Percentiles rank a stretch among this genome's conserved stretches.
phyloP scores from a whole-genome alignment of 2,113 vertebrate genomes.

The Prionailurus bengalensis region DNA sequence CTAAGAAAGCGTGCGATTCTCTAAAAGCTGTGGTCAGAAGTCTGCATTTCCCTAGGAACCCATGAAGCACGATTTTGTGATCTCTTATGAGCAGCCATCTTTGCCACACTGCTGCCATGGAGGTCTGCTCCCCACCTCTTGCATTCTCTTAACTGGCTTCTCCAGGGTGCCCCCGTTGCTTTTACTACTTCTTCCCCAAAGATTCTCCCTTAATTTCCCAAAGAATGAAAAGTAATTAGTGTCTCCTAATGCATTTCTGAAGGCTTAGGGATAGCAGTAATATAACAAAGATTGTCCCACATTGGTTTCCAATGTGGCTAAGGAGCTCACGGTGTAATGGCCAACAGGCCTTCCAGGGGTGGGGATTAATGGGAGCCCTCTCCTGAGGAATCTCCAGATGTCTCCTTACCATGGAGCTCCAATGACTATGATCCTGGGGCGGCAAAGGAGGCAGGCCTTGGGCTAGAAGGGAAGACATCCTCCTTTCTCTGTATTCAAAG shows the following conservation, averaged over 20 bases:
- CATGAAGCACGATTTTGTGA: not conserved
- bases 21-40: not conserved
- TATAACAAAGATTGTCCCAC: not conserved
- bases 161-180: not conserved
- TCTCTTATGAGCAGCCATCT: not conserved
- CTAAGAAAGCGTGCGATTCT: not conserved
- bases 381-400: not conserved
- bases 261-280: not conserved
- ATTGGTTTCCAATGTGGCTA: not conserved
- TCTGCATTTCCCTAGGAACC: not conserved
- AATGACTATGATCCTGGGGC: not conserved
- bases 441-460: not conserved
- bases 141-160: not conserved
- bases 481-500: not conserved
- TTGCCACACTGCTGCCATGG: not conserved
- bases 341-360: not conserved
- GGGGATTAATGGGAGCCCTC: rapidly evolving
- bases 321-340: not conserved
- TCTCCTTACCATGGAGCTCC: not conserved
- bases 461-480: not conserved
- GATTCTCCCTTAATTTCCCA: not conserved
- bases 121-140: not conserved
- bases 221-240: slow-evolving; percentile 15
- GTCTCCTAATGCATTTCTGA: not conserved
- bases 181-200: not conserved